Evolutionary conservation across 1,140 invertebrate genomes (phyloP).

Genomic region (Latrodectus geometricus): DNA sequence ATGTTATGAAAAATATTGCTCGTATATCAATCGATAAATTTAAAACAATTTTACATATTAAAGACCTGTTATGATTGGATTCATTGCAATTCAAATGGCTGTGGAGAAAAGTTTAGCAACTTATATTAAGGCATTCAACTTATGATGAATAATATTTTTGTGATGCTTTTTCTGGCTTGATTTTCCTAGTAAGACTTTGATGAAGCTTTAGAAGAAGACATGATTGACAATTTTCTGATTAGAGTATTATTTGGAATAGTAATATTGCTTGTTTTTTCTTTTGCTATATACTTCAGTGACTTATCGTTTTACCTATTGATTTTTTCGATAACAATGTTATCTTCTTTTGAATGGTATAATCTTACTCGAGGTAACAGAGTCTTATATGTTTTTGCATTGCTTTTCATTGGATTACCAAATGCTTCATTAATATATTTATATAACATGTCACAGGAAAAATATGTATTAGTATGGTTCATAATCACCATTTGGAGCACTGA

Average conservation of each 20-base stretch:
- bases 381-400: slow-evolving; percentile 1
- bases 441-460: slow-evolving; percentile 8
- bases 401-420: slow-evolving; percentile 6
- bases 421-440: slow-evolving; percentile 9
- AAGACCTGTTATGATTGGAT: too few species aligned
- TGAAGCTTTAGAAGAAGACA: too few species aligned
- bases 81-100: too few species aligned
- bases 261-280: background rate
- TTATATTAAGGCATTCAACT: too few species aligned
- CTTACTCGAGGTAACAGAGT: background rate
- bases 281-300: slow-evolving; percentile 1
- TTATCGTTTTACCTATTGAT: background rate
- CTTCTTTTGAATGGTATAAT: slow-evolving; percentile 2
- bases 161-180: too few species aligned
- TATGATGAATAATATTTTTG: too few species aligned
- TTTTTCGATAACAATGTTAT: background rate
- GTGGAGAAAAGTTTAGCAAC: too few species aligned
- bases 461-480: background rate
- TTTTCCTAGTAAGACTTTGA: too few species aligned
- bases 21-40: too few species aligned
- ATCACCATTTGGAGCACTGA: background rate
- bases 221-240: too few species aligned
- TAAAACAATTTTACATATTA: too few species aligned
- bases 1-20: too few species aligned
- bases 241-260: background rate